A percentile compares a stretch with the other conserved stretches of the same genome.
Conservation (phyloP, 2,113 vertebrate species). For the Macroglossus sobrinus region DNA sequence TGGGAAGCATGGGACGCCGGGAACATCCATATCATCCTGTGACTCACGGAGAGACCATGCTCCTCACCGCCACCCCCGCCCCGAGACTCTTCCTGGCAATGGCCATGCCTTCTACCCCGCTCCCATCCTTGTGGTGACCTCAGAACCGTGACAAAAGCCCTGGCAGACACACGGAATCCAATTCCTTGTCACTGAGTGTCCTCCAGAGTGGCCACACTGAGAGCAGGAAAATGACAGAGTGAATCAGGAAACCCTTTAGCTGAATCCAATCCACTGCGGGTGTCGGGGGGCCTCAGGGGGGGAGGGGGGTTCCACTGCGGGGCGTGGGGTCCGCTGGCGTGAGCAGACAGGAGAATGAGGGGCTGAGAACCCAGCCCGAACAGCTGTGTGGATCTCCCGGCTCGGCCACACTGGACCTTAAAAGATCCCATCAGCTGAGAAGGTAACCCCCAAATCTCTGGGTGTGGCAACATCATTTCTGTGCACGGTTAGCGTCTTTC, state of each 20-base stretch:
- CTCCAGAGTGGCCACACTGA: accelerated
- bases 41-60: accelerated
- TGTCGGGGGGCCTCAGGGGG: background rate
- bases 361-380: accelerated
- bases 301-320: background rate
- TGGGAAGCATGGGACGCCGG: accelerated
- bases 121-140: slow-evolving; percentile 38
- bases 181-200: slow-evolving; percentile 27
- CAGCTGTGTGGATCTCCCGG: background rate
- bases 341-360: background rate
- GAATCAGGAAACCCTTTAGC: slow-evolving; percentile 3
- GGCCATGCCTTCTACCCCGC: background rate
- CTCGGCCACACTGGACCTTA: accelerated
- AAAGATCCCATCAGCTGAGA: too few relatives aligned
- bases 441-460: background rate
- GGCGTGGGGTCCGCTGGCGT: background rate
- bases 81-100: background rate
- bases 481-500: background rate
- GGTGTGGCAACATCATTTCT: accelerated
- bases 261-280: background rate
- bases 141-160: background rate
- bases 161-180: slow-evolving; percentile 1
- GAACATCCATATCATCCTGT: accelerated
- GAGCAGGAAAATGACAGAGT: background rate
- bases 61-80: background rate